These are phyloP conservation scores for Ptilonorhynchus violaceus DNA, from an alignment of 2,113 vertebrate genomes.

Conservation along the genomic window DNA sequence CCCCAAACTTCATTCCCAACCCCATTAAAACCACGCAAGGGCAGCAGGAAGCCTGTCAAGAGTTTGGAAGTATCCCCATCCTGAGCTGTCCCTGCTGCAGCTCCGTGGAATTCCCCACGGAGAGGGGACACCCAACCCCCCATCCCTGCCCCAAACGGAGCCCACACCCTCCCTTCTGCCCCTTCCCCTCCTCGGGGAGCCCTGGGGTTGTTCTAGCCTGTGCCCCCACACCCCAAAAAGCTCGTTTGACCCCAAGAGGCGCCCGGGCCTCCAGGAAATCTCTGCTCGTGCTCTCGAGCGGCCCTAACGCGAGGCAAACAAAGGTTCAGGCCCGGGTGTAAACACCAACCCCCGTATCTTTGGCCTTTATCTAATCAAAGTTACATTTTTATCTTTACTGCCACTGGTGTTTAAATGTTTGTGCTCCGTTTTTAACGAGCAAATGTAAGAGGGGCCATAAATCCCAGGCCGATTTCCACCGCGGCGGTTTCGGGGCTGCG, in stretches of 20 bases:
- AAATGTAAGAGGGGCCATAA: slow-evolving; percentile 28
- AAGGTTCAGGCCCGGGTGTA: slow-evolving; percentile 48
- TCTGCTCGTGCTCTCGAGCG: not conserved
- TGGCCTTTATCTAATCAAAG: slow-evolving; percentile 47
- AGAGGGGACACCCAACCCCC: not conserved
- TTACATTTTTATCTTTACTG: slow-evolving; percentile 65
- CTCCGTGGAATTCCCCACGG: rapidly evolving
- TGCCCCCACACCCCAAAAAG: not conserved
- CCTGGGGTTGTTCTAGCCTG: not conserved
- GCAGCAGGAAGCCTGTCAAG: rapidly evolving
- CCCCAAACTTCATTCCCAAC: not conserved
- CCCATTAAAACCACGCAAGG: rapidly evolving
- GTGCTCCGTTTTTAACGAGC: slow-evolving; percentile 38
- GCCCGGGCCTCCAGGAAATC: slow-evolving; percentile 47
- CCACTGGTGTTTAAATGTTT: slow-evolving; percentile 60
- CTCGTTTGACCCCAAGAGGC: not conserved
- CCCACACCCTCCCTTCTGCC: not conserved
- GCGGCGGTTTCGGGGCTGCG: not conserved
- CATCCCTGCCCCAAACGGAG: not conserved
- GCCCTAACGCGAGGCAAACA: slow-evolving; percentile 9
- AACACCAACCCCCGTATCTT: not conserved
- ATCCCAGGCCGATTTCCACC: not conserved
- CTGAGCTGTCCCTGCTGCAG: not conserved
- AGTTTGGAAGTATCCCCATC: not conserved
- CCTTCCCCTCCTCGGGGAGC: not conserved